Evolutionary conservation across 2,888 invertebrate genomes (phyloP), one percentile per base, ranked within the genome.

Genomic region (Exocentrus adspersus): DNA sequence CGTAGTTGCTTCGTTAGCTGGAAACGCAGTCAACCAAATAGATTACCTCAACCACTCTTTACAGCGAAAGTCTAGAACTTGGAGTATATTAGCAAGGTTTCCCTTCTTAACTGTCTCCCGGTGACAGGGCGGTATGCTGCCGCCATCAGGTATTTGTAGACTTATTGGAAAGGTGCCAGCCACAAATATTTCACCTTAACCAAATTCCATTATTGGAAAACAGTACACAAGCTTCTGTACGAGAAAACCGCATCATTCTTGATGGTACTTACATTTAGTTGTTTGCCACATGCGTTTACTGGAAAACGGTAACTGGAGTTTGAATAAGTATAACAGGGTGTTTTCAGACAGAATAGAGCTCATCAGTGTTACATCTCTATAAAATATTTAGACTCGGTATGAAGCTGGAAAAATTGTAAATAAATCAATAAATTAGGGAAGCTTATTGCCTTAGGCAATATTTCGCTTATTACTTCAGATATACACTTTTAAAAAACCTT

Each of bases 121-220:
- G 45, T 57, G 57, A 46, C 57, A 46, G 24, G 57, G 32, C 32
- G 57, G 57, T 46, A 57, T 57, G 32, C 32, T 45, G 57, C 24
- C 20, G 57, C 20, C 45, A 46, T 45, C 45, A 46, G 57, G 57
- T 57, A 57, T 32, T 32, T 46, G 46, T 20, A 24, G 43, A 57
- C 57, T 57, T 57, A 57, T 57, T 57, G 57, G 57, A 46, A 30
- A 57, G 45, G 57, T 57, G 46, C 46, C 57, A 46, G 30, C 9
- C 30, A 28, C 46, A 57, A 24, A 57, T 57, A 57, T 57, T 57
- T 54, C 20, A 57, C 57, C 57, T 19, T 12, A 24, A 42, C 43
- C 4, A 53, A 21, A 42, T 42, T 53, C 53, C 41, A 20, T 53
- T 20, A 24, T 43, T 17, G 42, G 28, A 9, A 45, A 42, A 28